phyloP scores from a whole-genome alignment of 2,888 invertebrate species.

The Choreutis nemorana region DNA sequence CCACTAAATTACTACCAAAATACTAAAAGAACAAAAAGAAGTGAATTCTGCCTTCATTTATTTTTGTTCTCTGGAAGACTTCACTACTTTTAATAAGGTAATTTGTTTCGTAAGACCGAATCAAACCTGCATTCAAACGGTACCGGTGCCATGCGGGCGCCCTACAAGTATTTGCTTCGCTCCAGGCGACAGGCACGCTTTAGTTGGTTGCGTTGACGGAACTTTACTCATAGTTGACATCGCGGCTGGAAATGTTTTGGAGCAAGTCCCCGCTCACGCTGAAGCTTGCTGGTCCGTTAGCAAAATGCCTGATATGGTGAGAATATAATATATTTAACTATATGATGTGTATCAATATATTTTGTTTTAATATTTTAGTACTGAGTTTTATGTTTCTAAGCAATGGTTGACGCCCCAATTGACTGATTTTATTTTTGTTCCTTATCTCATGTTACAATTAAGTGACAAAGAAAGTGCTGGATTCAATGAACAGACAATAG shows the following conservation, averaged over 20 bases:
- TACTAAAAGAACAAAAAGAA: no score
- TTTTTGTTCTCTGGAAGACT: neutral
- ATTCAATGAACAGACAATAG: no score
- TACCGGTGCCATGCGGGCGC: conserved; percentile 68
- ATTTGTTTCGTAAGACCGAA: conserved; percentile 35
- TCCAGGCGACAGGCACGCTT: conserved; percentile 87
- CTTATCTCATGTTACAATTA: no score
- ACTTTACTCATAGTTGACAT: conserved; percentile 84
- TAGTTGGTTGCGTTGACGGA: conserved; percentile 89
- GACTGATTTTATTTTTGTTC: neutral
- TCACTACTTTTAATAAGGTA: neutral
- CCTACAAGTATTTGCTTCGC: conserved; percentile 81
- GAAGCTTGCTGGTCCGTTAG: conserved; percentile 83
- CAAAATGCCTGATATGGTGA: conserved; percentile 81
- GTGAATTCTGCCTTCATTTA: neutral
- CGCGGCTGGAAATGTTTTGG: conserved; percentile 80
- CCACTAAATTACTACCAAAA: no score
- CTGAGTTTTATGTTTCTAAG: neutral
- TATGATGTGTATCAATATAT: neutral
- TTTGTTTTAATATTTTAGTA: neutral
- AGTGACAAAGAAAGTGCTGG: no score
- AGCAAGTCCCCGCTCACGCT: conserved; percentile 83
- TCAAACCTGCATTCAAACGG: conserved; percentile 75
- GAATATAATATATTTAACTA: conserved; percentile 6
- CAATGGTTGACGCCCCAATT: neutral